These are phyloP conservation scores for Botia kubotai DNA, from an alignment of 2,797 vertebrate genomes.

Conservation along the genomic window DNA sequence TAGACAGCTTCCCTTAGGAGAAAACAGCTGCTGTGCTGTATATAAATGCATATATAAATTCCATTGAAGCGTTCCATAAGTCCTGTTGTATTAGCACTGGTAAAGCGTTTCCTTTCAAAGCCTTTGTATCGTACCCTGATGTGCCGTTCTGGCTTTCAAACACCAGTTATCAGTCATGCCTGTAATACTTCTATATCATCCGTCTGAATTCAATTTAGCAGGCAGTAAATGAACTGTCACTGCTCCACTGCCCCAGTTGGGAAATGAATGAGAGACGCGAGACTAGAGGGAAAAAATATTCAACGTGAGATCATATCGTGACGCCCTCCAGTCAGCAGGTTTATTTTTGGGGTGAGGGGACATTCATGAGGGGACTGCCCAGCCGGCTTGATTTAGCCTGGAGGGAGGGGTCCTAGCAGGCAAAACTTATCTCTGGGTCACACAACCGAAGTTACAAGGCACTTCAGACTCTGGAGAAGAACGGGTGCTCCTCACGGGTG, in stretches of 20 bases:
- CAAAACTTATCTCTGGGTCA: slow-evolving; percentile 19
- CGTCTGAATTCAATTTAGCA: background rate
- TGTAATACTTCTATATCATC: background rate
- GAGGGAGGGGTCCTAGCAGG: slow-evolving; percentile 43
- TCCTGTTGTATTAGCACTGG: background rate
- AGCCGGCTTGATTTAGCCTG: slow-evolving; percentile 61
- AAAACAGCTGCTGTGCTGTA: background rate
- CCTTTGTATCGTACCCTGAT: slow-evolving; percentile 5
- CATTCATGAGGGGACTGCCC: slow-evolving; percentile 59
- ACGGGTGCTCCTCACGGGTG: slow-evolving; percentile 40
- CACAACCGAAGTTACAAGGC: slow-evolving; percentile 26
- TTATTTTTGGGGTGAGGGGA: slow-evolving; percentile 65
- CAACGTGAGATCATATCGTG: slow-evolving; percentile 58
- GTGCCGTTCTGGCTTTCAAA: background rate
- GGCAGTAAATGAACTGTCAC: slow-evolving; percentile 24
- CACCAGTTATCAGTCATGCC: slow-evolving; percentile 8
- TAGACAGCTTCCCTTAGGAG: background rate
- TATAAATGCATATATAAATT: background rate
- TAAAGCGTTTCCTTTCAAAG: background rate
- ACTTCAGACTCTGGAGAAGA: slow-evolving; percentile 36
- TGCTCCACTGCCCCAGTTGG: slow-evolving; percentile 35
- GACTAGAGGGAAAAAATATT: slow-evolving; percentile 14
- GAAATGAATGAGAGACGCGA: slow-evolving; percentile 20
- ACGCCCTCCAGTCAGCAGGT: slow-evolving; percentile 65
- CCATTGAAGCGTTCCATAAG: background rate